phyloP scores from a whole-genome alignment of 2,888 invertebrate species.

The Trichacis sp. region DNA sequence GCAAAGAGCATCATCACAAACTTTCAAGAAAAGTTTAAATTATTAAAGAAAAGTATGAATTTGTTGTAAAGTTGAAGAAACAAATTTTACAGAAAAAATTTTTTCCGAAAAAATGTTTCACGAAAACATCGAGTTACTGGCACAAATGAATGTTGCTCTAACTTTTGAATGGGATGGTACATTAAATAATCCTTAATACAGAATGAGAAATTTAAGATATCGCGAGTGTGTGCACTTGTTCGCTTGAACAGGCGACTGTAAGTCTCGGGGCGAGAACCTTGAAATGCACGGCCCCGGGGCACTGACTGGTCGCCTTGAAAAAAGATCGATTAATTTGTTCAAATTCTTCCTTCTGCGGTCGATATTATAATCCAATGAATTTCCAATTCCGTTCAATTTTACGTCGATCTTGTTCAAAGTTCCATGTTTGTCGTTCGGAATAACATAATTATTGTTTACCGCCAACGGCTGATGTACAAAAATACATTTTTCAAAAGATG shows the following conservation, averaged over 20 bases:
- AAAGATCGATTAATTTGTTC: conserved; percentile 30
- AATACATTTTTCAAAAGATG: conserved; percentile 1
- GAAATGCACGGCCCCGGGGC: conserved; percentile 36
- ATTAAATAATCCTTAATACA: neutral
- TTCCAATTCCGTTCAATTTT: neutral
- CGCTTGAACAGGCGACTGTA: conserved; percentile 31
- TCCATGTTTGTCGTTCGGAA: no score
- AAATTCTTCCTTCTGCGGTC: conserved; percentile 33
- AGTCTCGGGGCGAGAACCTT: conserved; percentile 39
- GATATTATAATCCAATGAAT: conserved; percentile 1
- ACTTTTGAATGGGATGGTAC: no score
- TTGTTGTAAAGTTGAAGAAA: no score
- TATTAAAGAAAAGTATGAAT: no score
- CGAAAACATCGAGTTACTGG: no score
- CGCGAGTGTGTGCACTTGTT: neutral
- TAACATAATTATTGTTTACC: no score
- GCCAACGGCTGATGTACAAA: neutral
- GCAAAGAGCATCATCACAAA: no score
- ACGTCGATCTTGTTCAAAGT: neutral
- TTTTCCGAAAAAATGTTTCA: no score
- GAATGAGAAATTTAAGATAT: no score
- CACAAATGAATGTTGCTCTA: no score
- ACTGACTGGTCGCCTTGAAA: conserved; percentile 34
- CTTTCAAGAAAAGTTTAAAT: no score
- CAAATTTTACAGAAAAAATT: no score